Conservation (phyloP, 2,113 vertebrate species). For the Rousettus leschenaultii region DNA sequence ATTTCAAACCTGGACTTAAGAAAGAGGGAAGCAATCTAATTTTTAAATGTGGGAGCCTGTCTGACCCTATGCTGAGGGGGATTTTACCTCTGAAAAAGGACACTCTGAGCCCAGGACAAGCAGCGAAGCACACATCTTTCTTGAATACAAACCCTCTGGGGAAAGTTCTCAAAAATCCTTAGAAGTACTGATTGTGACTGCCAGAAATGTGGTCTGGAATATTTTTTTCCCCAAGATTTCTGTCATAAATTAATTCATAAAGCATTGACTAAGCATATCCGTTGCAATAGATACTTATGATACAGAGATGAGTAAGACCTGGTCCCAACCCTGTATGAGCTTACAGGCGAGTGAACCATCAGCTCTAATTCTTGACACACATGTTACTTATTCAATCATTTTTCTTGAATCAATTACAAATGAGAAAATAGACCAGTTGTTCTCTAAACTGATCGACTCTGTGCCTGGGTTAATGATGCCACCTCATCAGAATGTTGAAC, state of each 20-base stretch:
- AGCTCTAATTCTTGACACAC: neutral
- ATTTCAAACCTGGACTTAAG: neutral
- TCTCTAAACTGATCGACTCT: neutral
- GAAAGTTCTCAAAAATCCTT: neutral
- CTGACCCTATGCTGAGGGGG: neutral
- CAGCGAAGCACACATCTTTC: neutral
- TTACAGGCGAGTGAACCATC: neutral
- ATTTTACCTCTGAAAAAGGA: neutral
- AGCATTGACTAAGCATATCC: neutral
- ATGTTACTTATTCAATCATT: neutral
- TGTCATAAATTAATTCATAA: constrained; percentile 9
- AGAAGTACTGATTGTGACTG: neutral
- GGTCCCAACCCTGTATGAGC: neutral
- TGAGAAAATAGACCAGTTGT: neutral
- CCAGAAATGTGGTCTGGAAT: neutral
- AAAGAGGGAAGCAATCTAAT: neutral
- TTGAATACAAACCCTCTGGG: neutral
- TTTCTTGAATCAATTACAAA: neutral
- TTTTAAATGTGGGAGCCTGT: neutral
- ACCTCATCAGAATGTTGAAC: neutral
- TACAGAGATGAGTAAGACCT: neutral
- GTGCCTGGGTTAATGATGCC: neutral
- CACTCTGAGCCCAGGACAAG: neutral
- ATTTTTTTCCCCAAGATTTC: neutral
- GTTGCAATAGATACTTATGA: neutral